phyloP scores from a whole-genome alignment of 2,888 invertebrate species.

The Clanis bilineata region DNA sequence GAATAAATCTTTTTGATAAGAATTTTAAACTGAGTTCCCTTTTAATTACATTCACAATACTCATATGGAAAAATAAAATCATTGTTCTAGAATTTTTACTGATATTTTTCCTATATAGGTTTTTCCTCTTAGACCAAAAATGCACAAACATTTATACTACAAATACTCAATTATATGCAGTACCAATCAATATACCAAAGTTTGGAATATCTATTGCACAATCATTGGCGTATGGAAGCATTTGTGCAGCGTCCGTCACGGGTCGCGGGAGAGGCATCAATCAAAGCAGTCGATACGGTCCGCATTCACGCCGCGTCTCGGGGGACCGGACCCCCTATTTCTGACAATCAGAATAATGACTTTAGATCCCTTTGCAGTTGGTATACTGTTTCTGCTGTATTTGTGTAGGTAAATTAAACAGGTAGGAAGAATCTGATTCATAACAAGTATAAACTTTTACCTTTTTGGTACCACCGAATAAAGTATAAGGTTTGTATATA shows the following conservation, averaged over 20 bases:
- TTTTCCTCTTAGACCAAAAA: not conserved
- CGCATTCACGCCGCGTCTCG: not conserved
- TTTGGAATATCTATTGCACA: not conserved
- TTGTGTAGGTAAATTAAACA: not conserved
- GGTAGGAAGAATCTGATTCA: no score
- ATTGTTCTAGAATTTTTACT: no score
- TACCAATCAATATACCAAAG: not conserved
- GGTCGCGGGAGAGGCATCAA: constrained; percentile 9
- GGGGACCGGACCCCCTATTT: not conserved
- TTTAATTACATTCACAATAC: no score
- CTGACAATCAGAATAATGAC: not conserved
- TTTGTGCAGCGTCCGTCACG: constrained; percentile 14
- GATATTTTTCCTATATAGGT: no score
- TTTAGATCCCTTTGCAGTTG: not conserved
- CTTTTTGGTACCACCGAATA: no score
- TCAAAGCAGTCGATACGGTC: constrained; percentile 4
- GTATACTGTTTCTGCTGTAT: not conserved
- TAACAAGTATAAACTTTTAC: no score
- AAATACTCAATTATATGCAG: no score
- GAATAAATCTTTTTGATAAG: no score
- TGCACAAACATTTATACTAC: no score
- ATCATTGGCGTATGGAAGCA: not conserved
- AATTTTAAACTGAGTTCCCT: no score
- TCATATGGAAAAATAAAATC: no score
- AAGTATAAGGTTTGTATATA: no score